Percentiles rank a stretch among this genome's conserved stretches.
These are phyloP conservation scores for Agrypnus murinus DNA, from an alignment of 2,888 invertebrate species.

Conservation along the genomic window DNA sequence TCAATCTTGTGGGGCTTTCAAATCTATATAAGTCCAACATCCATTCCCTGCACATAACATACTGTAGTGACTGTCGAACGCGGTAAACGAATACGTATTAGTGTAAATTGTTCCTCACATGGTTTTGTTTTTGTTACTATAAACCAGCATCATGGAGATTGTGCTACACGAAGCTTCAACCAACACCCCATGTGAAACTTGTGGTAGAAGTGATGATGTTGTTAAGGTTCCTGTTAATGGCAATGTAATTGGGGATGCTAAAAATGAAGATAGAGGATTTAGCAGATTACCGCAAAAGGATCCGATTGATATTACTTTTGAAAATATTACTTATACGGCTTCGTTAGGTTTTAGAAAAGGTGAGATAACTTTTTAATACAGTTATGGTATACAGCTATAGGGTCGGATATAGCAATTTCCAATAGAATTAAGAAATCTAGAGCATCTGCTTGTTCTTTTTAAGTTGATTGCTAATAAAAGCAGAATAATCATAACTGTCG, in stretches of 20 bases:
- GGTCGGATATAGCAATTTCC: too few species aligned
- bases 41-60: constrained; percentile 31
- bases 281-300: constrained; percentile 60
- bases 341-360: constrained; percentile 83
- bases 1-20: constrained; percentile 57
- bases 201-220: constrained; percentile 36
- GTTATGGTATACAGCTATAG: too few species aligned
- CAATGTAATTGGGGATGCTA: constrained; percentile 21
- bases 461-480: too few species aligned
- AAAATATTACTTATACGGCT: constrained; percentile 83
- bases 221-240: constrained; percentile 10
- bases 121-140: constrained; percentile 47
- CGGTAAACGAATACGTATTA: constrained; percentile 45
- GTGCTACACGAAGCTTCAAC: constrained; percentile 60
- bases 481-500: background rate
- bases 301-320: constrained; percentile 81
- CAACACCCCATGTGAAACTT: constrained; percentile 27
- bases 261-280: constrained; percentile 53
- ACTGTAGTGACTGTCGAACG: constrained; percentile 37
- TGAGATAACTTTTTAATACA: constrained; percentile 64
- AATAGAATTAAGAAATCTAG: too few species aligned
- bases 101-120: constrained; percentile 37
- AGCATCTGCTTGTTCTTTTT: too few species aligned
- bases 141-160: constrained; percentile 59
- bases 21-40: constrained; percentile 62